Base-by-base conservation (phyloP, 1,140 invertebrate genomes). In the Bradysia coprophila region DNA sequence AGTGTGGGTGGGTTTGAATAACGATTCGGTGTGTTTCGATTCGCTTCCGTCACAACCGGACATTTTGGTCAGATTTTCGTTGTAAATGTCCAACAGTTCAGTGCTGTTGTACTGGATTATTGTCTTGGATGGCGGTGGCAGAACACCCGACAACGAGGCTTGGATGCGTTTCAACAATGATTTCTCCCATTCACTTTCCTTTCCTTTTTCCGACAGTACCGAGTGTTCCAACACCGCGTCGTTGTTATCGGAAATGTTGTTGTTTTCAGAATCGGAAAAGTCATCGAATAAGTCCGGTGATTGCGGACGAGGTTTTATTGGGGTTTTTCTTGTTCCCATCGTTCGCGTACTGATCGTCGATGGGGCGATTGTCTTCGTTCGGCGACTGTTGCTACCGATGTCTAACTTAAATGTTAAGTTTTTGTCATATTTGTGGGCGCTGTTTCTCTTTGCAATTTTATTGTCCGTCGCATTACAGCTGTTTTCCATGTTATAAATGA, bases 111-210 rank as follows among this genome's bases (percentile, higher is more conserved):
- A 39, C 37, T 72, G 64, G 16, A 66, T 65, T 28, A 65, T 68
- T 4, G 73, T 75, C n/a, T 73, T 57, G 16, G 67, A 70, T 3
- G 73, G 72, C 4, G 75, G 75, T 15, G 75, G 75, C n/a, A 67
- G 64, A 1, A 77, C 60, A 4, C 73, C 73, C 11, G 59, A 60
- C 19, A 68, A 45, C 18, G 55, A 55, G 11, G 54, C 54, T 13
- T 58, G 49, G 33, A 63, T 57, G 16, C 56, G 46, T 1, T 49
- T 43, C 39, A 51, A 49, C 3, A 59, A 46, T 21, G 18, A 5
- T 19, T 38, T 57, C 54, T 22, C 49, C 43, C 38, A n/a, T n/a
- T n/a, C n/a, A 59, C 57, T 8, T 53, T 43, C 1, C 51, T 46
- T 15, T 54, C 55, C 19, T 58, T 58, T 33, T 58, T 52, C n/a